Base-by-base conservation (phyloP, 1,140 invertebrate genomes). In the Zelostemma sp. region DNA sequence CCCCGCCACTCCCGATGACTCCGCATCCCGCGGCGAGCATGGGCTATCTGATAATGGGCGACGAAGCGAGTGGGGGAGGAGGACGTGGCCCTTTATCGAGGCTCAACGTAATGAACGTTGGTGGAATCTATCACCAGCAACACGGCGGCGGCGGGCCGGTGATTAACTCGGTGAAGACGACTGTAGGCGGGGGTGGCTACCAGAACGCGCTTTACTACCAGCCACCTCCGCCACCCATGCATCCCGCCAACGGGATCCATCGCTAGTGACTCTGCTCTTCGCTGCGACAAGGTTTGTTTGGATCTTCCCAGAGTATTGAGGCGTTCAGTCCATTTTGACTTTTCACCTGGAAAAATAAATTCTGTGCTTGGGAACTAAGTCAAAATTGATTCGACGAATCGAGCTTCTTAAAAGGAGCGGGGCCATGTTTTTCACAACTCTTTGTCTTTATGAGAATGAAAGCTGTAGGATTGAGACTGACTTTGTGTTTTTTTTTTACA, bases 201-300 rank as follows among this genome's bases (percentile, higher is more conserved):
- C 71, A 67, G 19, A 51, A 56, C 47, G 65, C 59, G 55, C 25
- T 73, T 31, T 73, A 73, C 68, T 75, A 73, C 71, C 68, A 73
- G 62, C 63, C 66, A 46, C 66, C 68, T 67, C 66, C 61, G 62
- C 62, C 72, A 45, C 61, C 68, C 49, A 60, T 70, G 25, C 72
- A 76, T 61, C 70, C 68, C 46, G 56, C 65, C 60, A 74, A 73
- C 54, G 75, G 75, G 59, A 73, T 74, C 64, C 75, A 72, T 60
- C 75, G 70, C 65, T 76, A 74, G 65, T 65, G 62, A 45, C 61
- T 55, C 58, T 59, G 63, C 60, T 62, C 17, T 59, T 49, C 54
- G 53, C 72, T 57, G 51, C 41, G 59, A 62, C 60, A 72, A 76
- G 75, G 69, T 74, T 74, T 72, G 72, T 74, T 58, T 47, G 50